Percentiles rank a stretch among this genome's conserved stretches.
Conservation (phyloP, 2,797 vertebrate genomes). For the Lerista edwardsae region DNA sequence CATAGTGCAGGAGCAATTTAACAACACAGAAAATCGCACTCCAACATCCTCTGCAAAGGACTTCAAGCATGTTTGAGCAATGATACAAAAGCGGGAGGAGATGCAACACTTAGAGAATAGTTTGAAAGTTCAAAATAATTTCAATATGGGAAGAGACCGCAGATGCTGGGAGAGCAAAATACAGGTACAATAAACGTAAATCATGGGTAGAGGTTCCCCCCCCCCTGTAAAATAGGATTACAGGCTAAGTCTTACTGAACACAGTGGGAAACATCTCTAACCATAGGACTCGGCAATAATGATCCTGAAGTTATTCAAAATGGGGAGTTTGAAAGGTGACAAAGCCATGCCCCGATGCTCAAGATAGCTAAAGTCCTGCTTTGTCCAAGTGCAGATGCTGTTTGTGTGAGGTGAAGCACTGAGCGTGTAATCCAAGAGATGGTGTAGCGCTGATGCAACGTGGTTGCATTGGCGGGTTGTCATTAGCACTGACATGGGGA, state of each 20-base stretch:
- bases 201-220: no score
- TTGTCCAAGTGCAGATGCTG: neutral
- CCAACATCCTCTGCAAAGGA: neutral
- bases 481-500: no score
- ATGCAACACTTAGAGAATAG: neutral
- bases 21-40: neutral
- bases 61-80: neutral
- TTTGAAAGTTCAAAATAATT: no score
- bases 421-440: no score
- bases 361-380: neutral
- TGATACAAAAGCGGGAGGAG: neutral
- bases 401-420: neutral
- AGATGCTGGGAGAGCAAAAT: neutral
- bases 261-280: no score
- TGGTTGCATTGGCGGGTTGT: no score
- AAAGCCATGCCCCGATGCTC: neutral
- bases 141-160: neutral
- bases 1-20: neutral
- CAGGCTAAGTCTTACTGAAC: no score
- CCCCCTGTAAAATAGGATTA: no score
- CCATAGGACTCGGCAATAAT: neutral
- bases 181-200: neutral
- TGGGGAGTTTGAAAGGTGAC: neutral
- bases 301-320: neutral
- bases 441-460: no score